Evolutionary conservation across 2,113 vertebrate genomes (phyloP).

Genomic region (Lasiurus cinereus): DNA sequence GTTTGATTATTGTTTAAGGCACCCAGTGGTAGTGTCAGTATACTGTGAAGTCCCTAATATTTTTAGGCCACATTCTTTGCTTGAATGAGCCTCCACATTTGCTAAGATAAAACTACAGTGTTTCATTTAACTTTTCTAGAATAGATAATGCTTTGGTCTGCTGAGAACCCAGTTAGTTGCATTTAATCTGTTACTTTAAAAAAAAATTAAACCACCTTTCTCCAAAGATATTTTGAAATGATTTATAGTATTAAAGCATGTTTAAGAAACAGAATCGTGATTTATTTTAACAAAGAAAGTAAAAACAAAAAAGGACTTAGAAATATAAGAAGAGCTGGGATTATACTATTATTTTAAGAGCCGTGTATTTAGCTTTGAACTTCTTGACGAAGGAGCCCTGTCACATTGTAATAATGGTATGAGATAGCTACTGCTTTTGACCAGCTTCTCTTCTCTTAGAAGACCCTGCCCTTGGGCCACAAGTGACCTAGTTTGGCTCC

Average conservation of each 20-base stretch:
- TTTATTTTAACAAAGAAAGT: background rate
- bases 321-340: background rate
- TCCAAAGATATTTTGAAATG: slow-evolving; percentile 7
- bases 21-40: background rate
- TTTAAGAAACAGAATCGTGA: slow-evolving; percentile 15
- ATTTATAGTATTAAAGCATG: background rate
- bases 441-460: background rate
- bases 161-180: background rate
- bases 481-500: background rate
- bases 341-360: background rate
- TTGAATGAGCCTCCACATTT: slow-evolving; percentile 22
- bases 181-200: background rate
- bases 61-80: slow-evolving; percentile 39
- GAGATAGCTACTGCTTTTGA: background rate
- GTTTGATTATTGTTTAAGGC: slow-evolving; percentile 7
- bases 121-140: slow-evolving; percentile 57
- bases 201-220: background rate
- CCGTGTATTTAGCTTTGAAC: background rate
- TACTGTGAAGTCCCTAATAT: background rate
- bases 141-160: slow-evolving; percentile 16
- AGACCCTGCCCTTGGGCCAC: background rate
- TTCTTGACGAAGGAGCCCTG: background rate
- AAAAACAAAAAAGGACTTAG: background rate
- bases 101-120: background rate
- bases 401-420: background rate